Percentiles rank a stretch among this genome's conserved stretches.
phyloP scores from a whole-genome alignment of 2,797 vertebrate species.

The Sebastes kiyomatsui region DNA sequence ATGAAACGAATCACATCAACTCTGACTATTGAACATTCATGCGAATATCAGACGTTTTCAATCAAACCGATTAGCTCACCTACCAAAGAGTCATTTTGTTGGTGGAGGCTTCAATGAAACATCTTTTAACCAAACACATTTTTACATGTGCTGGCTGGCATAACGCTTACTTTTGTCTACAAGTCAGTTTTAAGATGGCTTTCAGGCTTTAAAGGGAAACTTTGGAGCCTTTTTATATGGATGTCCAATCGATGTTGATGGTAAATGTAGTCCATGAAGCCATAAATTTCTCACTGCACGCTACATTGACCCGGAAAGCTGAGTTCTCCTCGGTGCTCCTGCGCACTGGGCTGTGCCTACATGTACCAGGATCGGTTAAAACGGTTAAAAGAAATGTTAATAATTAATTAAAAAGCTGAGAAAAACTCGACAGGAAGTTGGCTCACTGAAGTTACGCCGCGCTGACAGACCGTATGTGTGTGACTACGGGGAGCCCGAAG shows the following conservation, averaged over 20 bases:
- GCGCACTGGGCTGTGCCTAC: not conserved
- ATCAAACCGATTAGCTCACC: conserved; percentile 8
- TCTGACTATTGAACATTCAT: not conserved
- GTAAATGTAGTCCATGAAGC: not conserved
- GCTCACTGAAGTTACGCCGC: too few species aligned
- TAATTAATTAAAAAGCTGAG: too few species aligned
- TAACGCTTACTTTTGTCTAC: not conserved
- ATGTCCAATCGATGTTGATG: not conserved
- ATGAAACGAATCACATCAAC: not conserved
- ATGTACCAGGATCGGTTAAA: not conserved
- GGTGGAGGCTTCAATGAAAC: not conserved
- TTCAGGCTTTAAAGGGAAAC: not conserved
- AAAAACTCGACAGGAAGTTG: too few species aligned
- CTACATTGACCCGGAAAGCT: not conserved
- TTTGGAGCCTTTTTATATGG: not conserved
- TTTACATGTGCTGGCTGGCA: not conserved
- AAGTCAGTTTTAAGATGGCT: not conserved
- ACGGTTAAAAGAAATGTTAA: too few species aligned
- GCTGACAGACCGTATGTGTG: not conserved
- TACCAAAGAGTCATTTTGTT: conserved; percentile 33
- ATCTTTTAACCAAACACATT: not conserved
- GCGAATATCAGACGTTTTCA: not conserved
- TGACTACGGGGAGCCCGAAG: too few species aligned
- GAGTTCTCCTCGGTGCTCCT: not conserved
- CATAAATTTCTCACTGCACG: not conserved